These are phyloP conservation scores for Spilosoma lubricipeda DNA, from an alignment of 2,888 invertebrate species.

Conservation along the genomic window DNA sequence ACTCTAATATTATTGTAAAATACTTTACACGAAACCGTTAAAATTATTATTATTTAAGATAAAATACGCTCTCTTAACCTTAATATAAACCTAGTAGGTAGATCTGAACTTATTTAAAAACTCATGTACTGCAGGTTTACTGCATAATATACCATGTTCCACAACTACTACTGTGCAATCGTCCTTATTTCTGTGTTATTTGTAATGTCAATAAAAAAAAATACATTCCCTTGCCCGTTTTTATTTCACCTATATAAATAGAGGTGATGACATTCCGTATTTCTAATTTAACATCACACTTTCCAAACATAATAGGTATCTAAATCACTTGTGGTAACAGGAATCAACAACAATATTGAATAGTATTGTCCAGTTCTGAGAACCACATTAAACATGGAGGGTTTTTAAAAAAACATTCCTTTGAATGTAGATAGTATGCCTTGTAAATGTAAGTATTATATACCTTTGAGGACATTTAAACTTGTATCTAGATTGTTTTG, in stretches of 20 bases:
- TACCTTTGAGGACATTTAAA: neutral
- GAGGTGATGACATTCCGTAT: no score
- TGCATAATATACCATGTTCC: no score
- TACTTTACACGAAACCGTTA: neutral
- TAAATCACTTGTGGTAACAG: neutral
- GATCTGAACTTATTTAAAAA: no score
- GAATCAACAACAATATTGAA: neutral
- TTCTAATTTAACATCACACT: no score
- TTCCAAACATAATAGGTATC: no score
- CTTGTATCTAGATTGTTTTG: no score
- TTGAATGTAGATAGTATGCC: no score
- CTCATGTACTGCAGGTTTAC: neutral
- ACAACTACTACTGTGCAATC: neutral
- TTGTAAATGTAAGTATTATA: neutral
- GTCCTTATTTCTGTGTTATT: no score
- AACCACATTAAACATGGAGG: no score
- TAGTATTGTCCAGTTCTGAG: neutral
- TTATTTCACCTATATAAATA: no score
- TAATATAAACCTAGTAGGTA: neutral
- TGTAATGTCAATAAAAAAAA: no score
- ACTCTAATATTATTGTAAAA: neutral
- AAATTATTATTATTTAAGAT: neutral
- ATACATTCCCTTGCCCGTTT: no score
- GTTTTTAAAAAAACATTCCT: neutral
- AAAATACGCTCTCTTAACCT: neutral